A percentile compares a stretch with the other conserved stretches of the same genome.
Conservation (phyloP, 2,888 invertebrate species). For the Serripes groenlandicus region DNA sequence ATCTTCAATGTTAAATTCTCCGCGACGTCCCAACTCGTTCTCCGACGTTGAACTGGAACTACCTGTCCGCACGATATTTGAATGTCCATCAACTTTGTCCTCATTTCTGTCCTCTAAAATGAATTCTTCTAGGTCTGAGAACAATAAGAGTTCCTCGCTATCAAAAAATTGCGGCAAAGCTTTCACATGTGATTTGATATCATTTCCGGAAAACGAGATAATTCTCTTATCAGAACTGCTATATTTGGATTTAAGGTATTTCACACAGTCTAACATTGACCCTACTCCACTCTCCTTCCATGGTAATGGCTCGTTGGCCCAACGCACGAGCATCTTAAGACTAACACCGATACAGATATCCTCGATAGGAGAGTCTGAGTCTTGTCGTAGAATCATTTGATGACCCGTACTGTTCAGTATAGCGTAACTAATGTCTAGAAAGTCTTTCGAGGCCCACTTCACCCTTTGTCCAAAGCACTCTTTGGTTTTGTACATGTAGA, state of each 20-base stretch:
- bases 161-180: slow-evolving; percentile 67
- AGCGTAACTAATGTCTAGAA: slow-evolving; percentile 71
- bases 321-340: slow-evolving; percentile 70
- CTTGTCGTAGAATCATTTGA: slow-evolving; percentile 66
- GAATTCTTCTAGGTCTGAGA: slow-evolving; percentile 68
- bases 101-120: slow-evolving; percentile 53
- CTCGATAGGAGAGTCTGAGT: slow-evolving; percentile 63
- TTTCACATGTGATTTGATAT: slow-evolving; percentile 48
- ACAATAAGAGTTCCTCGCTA: slow-evolving; percentile 67
- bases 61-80: slow-evolving; percentile 32
- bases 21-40: slow-evolving; percentile 41
- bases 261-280: slow-evolving; percentile 60
- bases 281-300: slow-evolving; percentile 61
- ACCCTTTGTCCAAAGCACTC: slow-evolving; percentile 74
- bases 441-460: slow-evolving; percentile 73
- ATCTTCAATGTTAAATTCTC: slow-evolving; percentile 63
- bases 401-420: slow-evolving; percentile 74
- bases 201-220: slow-evolving; percentile 35
- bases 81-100: slow-evolving; percentile 41
- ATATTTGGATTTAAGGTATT: slow-evolving; percentile 51
- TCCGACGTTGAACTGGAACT: slow-evolving; percentile 61
- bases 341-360: slow-evolving; percentile 72
- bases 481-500: slow-evolving; percentile 70
- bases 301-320: slow-evolving; percentile 70
- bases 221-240: slow-evolving; percentile 37